phyloP scores from a whole-genome alignment of 2,888 invertebrate genomes.

The Vesta saturnalis region DNA sequence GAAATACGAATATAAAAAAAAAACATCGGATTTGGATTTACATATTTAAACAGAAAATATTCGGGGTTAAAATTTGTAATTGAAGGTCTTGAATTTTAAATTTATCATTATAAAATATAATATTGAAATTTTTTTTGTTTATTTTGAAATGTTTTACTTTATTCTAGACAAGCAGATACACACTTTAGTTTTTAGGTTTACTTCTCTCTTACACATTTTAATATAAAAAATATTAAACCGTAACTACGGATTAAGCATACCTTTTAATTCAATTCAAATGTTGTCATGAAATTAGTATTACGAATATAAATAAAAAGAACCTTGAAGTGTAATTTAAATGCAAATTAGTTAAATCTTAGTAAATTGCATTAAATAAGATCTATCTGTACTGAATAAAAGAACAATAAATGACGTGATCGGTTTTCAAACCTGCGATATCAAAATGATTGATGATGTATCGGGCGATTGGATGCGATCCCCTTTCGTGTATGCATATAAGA shows the following conservation, averaged over 20 bases:
- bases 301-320: conserved; percentile 7
- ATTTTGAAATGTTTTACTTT: too few relatives aligned
- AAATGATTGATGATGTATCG: neutral
- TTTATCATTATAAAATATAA: neutral
- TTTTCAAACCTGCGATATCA: neutral
- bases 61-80: neutral
- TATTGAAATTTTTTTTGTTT: too few relatives aligned
- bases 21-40: neutral
- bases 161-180: too few relatives aligned
- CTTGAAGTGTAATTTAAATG: conserved; percentile 9
- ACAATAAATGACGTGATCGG: neutral
- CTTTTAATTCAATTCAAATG: neutral
- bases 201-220: too few relatives aligned
- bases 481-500: too few relatives aligned
- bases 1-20: neutral
- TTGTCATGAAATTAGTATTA: neutral
- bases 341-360: conserved; percentile 3
- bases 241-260: too few relatives aligned
- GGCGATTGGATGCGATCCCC: too few relatives aligned
- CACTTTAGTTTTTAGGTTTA: too few relatives aligned
- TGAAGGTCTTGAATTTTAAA: neutral
- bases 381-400: neutral
- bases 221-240: too few relatives aligned
- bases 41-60: neutral
- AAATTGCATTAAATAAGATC: conserved; percentile 9